phyloP scores from a whole-genome alignment of 2,113 vertebrate species.

The Centropristis striata region DNA sequence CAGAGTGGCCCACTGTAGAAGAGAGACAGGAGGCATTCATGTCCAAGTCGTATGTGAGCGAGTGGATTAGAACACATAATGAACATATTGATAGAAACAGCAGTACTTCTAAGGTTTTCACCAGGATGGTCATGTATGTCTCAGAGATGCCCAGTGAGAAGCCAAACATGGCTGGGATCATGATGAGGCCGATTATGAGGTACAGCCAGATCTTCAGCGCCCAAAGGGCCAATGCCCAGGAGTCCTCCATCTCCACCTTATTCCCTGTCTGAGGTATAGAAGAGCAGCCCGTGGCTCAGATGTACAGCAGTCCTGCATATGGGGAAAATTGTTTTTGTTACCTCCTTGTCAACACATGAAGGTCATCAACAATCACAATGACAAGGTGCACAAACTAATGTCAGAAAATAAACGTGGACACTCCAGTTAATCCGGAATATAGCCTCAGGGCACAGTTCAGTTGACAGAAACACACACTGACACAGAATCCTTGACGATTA shows the following conservation, averaged over 20 bases:
- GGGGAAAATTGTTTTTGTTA: too few relatives aligned
- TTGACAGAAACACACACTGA: not conserved
- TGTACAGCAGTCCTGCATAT: conserved; percentile 7
- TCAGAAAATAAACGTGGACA: not conserved
- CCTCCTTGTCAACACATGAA: not conserved
- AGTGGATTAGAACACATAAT: not conserved
- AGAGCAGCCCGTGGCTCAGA: conserved; percentile 43
- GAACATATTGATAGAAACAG: not conserved
- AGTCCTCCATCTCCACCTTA: conserved; percentile 88
- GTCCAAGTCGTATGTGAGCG: not conserved
- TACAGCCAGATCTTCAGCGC: conserved; percentile 85
- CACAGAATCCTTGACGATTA: not conserved
- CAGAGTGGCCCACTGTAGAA: conserved; percentile 93
- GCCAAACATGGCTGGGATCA: conserved; percentile 93
- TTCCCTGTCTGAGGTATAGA: conserved; percentile 57
- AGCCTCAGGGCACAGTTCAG: not conserved
- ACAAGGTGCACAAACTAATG: not conserved
- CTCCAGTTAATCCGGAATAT: conserved; percentile 2
- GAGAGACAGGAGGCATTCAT: conserved; percentile 34
- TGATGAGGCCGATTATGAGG: conserved; percentile 86
- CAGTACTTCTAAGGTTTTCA: conserved; percentile 94
- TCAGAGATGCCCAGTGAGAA: conserved; percentile 95
- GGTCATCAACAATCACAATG: not conserved
- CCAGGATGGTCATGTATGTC: conserved; percentile 91
- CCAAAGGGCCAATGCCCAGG: conserved; percentile 70